These are phyloP conservation scores for Leptopilina clavipes DNA, from an alignment of 1,140 invertebrate species.

Conservation along the genomic window DNA sequence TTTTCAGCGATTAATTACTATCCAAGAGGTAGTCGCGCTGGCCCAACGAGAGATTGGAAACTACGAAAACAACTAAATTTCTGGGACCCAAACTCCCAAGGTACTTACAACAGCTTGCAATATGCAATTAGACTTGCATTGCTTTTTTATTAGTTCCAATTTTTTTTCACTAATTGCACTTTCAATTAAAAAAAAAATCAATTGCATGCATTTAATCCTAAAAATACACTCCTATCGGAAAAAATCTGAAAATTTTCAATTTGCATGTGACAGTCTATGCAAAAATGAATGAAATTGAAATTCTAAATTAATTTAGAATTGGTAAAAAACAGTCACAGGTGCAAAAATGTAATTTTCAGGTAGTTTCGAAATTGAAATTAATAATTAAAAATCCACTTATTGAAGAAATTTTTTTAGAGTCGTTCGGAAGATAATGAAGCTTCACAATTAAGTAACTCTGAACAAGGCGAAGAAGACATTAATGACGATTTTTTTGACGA, in stretches of 20 bases:
- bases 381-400: background rate
- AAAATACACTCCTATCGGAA: too few species aligned
- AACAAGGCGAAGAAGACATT: constrained; percentile 55
- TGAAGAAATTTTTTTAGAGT: constrained; percentile 68
- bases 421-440: constrained; percentile 67
- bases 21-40: background rate
- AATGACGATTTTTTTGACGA: constrained; percentile 45
- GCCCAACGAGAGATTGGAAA: background rate
- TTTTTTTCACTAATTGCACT: constrained; percentile 45
- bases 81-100: constrained; percentile 39
- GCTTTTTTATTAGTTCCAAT: background rate
- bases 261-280: too few species aligned
- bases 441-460: constrained; percentile 61
- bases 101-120: constrained; percentile 2
- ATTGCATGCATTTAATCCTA: too few species aligned
- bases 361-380: too few species aligned
- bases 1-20: constrained; percentile 5
- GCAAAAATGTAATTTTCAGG: too few species aligned
- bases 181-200: constrained; percentile 7
- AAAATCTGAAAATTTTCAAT: too few species aligned
- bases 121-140: constrained; percentile 9
- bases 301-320: too few species aligned
- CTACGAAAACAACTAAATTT: constrained; percentile 7
- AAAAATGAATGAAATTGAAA: too few species aligned
- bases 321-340: too few species aligned